Evolutionary conservation across 2,113 vertebrate species (phyloP).

Genomic region (Clinocottus analis): DNA sequence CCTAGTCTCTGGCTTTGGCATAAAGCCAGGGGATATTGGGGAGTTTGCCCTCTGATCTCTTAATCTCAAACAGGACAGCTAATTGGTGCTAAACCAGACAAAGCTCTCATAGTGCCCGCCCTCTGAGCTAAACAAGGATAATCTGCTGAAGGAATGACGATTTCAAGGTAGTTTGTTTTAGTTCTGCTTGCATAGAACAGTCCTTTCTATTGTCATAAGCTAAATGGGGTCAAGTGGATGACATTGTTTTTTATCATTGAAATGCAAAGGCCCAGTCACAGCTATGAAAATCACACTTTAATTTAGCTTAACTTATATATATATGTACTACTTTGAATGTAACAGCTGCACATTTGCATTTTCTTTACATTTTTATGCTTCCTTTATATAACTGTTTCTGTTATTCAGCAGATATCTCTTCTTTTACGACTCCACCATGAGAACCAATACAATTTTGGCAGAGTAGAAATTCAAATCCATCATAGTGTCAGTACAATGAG

Average conservation of each 20-base stretch:
- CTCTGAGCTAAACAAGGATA: constrained; percentile 33
- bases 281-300: not conserved
- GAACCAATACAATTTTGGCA: constrained; percentile 9
- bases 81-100: constrained; percentile 61
- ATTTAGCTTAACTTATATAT: not conserved
- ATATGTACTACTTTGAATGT: not conserved
- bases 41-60: constrained; percentile 50
- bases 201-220: not conserved
- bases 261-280: not conserved
- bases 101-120: constrained; percentile 22
- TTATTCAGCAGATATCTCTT: not conserved
- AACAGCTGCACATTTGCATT: constrained; percentile 7
- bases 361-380: not conserved
- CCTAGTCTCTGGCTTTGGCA: constrained; percentile 35
- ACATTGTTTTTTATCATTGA: not conserved
- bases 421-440: not conserved
- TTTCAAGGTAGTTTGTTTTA: constrained; percentile 35
- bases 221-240: not conserved
- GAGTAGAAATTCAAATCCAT: constrained; percentile 11
- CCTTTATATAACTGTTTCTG: constrained; percentile 2
- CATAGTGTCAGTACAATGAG: constrained; percentile 10
- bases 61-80: constrained; percentile 47
- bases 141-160: constrained; percentile 26
- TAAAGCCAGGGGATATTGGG: constrained; percentile 27
- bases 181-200: not conserved